Conservation (phyloP, 1,140 invertebrate species). For the Pemphigus obesinymphae region DNA sequence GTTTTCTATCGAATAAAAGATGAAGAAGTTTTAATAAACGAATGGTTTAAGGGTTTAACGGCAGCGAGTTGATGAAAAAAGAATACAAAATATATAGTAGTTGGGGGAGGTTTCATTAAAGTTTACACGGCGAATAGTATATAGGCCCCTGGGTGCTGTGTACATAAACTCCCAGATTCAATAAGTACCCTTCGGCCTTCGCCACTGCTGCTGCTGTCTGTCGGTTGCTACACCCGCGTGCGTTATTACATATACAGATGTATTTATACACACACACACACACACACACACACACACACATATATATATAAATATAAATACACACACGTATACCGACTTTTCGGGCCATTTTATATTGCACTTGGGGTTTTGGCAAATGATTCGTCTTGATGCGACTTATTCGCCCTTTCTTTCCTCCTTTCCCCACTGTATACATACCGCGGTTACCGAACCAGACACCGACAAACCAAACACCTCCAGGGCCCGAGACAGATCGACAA, state of each 20-base stretch:
- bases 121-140: conserved; percentile 38
- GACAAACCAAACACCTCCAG: conserved; percentile 32
- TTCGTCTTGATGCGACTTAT: conserved; percentile 27
- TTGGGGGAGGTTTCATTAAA: conserved; percentile 39
- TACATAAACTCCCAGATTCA: conserved; percentile 35
- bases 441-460: conserved; percentile 35
- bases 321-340: not conserved
- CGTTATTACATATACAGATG: no score
- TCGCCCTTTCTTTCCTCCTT: not conserved
- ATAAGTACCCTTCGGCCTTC: conserved; percentile 29
- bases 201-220: not conserved
- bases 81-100: conserved; percentile 41
- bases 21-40: conserved; percentile 52
- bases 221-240: not conserved
- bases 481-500: not conserved
- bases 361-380: conserved; percentile 19
- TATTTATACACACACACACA: not conserved
- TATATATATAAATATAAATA: no score
- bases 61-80: conserved; percentile 44
- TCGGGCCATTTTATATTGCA: conserved; percentile 37
- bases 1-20: conserved; percentile 52
- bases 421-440: not conserved
- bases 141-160: conserved; percentile 8
- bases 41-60: conserved; percentile 49
- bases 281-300: not conserved